Evolutionary conservation across 1,140 invertebrate genomes (phyloP).

Genomic region (Caerostris extrusa): DNA sequence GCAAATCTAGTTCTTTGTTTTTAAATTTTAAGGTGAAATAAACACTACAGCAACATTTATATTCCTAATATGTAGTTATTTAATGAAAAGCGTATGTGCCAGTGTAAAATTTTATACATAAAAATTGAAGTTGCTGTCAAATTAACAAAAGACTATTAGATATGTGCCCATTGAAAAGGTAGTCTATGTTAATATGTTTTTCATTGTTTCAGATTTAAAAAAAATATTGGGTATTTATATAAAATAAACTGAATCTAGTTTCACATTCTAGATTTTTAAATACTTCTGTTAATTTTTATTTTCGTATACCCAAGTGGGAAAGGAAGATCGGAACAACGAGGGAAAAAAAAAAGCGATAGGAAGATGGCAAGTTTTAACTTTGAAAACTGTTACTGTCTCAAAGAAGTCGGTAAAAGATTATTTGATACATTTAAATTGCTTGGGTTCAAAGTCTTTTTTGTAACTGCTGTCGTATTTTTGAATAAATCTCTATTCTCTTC

Average conservation of each 20-base stretch:
- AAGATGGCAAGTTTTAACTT: background rate
- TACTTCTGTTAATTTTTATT: background rate
- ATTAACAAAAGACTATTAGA: too few species aligned
- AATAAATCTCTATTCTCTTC: constrained; percentile 34
- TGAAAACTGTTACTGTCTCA: background rate
- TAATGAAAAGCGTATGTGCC: too few species aligned
- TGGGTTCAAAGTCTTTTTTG: background rate
- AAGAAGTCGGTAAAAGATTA: background rate
- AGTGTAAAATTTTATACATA: too few species aligned
- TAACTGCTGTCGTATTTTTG: constrained; percentile 18
- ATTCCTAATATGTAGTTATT: too few species aligned
- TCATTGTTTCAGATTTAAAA: too few species aligned
- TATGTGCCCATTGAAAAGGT: too few species aligned
- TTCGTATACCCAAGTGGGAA: background rate
- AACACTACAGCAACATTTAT: too few species aligned
- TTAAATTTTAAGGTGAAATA: too few species aligned
- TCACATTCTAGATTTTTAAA: background rate
- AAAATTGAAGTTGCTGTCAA: too few species aligned
- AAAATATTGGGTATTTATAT: too few species aligned
- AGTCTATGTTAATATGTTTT: too few species aligned
- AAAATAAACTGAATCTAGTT: background rate
- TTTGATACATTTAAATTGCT: background rate
- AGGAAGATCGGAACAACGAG: background rate
- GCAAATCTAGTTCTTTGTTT: too few species aligned
- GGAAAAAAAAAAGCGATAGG: background rate